Evolutionary conservation across 2,797 vertebrate species (phyloP).

Genomic region (Gorsachius magnificus): DNA sequence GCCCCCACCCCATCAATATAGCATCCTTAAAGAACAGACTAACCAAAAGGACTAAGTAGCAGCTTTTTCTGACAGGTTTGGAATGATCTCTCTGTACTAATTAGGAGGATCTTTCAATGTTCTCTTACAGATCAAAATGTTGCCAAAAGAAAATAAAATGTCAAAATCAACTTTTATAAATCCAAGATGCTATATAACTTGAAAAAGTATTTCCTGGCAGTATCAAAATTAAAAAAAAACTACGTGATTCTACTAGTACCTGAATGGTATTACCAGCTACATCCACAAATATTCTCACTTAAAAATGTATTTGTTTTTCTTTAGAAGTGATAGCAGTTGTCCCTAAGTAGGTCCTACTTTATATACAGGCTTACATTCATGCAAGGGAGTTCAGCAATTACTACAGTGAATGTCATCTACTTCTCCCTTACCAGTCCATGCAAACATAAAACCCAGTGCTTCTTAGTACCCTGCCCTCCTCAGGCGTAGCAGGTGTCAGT

Average conservation of each 20-base stretch:
- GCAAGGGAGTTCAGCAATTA: not conserved
- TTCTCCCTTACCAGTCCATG: not conserved
- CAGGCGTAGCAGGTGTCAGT: not conserved
- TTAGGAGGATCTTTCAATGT: not conserved
- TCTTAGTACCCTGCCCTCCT: not conserved
- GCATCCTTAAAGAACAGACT: not conserved
- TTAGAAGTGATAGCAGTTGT: not conserved
- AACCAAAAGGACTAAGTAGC: not conserved
- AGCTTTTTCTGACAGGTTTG: not conserved
- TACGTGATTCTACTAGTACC: not conserved
- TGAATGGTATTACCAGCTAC: not conserved
- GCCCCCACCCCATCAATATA: accelerated
- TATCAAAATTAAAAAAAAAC: not conserved
- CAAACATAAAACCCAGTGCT: not conserved
- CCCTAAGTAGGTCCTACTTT: not conserved
- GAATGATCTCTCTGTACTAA: not conserved
- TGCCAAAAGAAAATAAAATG: too few relatives aligned
- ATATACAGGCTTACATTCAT: not conserved
- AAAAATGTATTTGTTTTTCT: not conserved
- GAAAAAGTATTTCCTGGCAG: not conserved
- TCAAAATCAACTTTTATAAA: not conserved
- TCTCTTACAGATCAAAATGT: too few relatives aligned
- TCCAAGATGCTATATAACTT: not conserved
- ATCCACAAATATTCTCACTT: not conserved
- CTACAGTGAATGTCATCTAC: not conserved